Evolutionary conservation across 2,888 invertebrate species (phyloP).

Genomic region (Amphipoea oculea): DNA sequence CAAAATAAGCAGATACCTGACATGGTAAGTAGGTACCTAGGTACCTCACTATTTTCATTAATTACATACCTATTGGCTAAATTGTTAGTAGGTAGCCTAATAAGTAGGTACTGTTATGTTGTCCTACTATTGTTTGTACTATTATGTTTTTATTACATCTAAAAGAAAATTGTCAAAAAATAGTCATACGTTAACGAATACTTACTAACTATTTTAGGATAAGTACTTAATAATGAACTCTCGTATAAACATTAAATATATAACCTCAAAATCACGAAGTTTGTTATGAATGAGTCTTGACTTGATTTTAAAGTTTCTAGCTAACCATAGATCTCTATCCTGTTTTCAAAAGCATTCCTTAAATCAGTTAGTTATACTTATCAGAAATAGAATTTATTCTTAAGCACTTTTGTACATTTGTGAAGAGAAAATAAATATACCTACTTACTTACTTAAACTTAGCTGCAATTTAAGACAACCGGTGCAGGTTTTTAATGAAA

Average conservation of each 20-base stretch:
- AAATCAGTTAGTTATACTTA: too few relatives aligned
- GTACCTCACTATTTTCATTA: neutral
- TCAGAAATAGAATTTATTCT: neutral
- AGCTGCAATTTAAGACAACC: neutral
- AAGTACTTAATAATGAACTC: neutral
- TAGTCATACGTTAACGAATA: neutral
- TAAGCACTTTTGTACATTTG: too few relatives aligned
- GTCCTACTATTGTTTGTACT: neutral
- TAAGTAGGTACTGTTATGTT: neutral
- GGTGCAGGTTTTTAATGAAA: neutral
- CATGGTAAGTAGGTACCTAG: slow-evolving; percentile 43
- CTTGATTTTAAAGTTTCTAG: too few relatives aligned
- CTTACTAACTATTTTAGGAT: neutral
- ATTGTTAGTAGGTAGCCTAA: neutral
- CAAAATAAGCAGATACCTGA: neutral
- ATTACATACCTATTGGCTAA: neutral
- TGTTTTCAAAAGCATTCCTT: neutral
- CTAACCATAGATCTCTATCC: neutral
- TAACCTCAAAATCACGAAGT: slow-evolving; percentile 10
- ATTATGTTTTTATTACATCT: neutral
- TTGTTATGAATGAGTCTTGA: too few relatives aligned
- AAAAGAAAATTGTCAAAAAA: neutral
- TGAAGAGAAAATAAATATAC: too few relatives aligned
- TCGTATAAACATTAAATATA: neutral
- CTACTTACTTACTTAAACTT: too few relatives aligned